phyloP scores from a whole-genome alignment of 1,140 invertebrate genomes.

The Scaptomyza montana region DNA sequence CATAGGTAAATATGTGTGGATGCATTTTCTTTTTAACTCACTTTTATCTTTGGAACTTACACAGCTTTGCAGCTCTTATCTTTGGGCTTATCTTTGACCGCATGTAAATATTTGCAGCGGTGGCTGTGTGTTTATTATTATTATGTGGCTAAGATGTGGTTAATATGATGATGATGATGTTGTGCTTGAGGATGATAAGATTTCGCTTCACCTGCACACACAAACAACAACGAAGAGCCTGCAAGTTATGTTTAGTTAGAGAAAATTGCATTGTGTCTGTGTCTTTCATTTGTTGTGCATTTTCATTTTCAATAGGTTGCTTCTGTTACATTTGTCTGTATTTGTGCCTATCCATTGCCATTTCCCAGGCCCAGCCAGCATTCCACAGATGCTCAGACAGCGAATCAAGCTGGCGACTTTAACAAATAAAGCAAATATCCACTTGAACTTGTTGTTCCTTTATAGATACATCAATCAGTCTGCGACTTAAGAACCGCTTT shows the following conservation, averaged over 20 bases:
- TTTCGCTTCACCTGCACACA: not conserved
- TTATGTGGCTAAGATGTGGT: constrained; percentile 26
- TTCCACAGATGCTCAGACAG: constrained; percentile 21
- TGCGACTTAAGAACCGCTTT: not conserved
- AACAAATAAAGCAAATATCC: constrained; percentile 1
- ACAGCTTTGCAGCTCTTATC: constrained; percentile 6
- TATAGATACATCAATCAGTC: not conserved
- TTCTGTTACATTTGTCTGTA: constrained; percentile 12
- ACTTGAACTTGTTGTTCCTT: not conserved
- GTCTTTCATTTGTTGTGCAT: constrained; percentile 11
- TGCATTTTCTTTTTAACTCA: too few species aligned
- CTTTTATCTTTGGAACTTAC: not conserved
- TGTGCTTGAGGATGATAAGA: constrained; percentile 18
- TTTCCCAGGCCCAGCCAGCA: constrained; percentile 3
- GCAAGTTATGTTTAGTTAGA: constrained; percentile 6
- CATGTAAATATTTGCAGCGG: constrained; percentile 69
- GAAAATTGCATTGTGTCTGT: constrained; percentile 6
- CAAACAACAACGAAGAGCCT: not conserved
- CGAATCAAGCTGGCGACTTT: not conserved
- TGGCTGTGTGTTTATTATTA: constrained; percentile 23
- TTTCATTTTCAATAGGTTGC: constrained; percentile 27
- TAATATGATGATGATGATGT: constrained; percentile 32
- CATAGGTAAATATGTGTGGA: not conserved
- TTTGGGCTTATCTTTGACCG: constrained; percentile 37
- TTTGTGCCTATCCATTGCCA: not conserved